A percentile compares a stretch with the other conserved stretches of the same genome.
These are phyloP conservation scores for Artemia sinica DNA, from an alignment of 2,888 invertebrate species.

Conservation along the genomic window DNA sequence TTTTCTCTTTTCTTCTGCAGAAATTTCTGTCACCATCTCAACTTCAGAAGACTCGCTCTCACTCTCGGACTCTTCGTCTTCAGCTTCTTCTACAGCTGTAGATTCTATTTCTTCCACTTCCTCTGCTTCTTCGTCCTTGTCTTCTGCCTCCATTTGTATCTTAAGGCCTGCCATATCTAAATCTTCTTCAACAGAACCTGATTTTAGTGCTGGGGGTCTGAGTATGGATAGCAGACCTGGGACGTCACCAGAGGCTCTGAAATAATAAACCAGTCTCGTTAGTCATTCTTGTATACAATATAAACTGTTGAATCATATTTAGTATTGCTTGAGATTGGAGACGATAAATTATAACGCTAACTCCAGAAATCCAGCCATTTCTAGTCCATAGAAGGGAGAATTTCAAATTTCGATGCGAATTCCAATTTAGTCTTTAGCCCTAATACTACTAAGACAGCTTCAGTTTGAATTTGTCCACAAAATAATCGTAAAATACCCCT, in stretches of 20 bases:
- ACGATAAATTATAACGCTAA: too few relatives aligned
- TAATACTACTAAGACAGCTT: too few relatives aligned
- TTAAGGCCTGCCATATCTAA: not conserved
- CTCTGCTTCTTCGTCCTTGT: not conserved
- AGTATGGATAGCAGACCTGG: constrained; percentile 8
- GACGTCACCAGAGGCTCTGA: constrained; percentile 4
- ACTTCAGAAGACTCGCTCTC: constrained; percentile 16
- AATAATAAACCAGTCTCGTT: not conserved
- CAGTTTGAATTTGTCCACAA: too few relatives aligned
- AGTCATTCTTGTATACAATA: too few relatives aligned
- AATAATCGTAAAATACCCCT: too few relatives aligned
- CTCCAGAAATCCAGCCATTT: too few relatives aligned
- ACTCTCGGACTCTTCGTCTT: constrained; percentile 4
- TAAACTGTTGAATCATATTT: too few relatives aligned
- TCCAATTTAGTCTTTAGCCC: too few relatives aligned
- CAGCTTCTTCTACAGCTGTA: not conserved
- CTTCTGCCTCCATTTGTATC: not conserved
- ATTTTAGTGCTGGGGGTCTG: not conserved
- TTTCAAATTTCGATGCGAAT: too few relatives aligned
- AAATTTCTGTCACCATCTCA: constrained; percentile 17
- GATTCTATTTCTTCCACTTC: not conserved
- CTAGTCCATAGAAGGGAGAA: too few relatives aligned
- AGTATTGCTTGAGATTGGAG: too few relatives aligned
- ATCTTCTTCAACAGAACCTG: not conserved
- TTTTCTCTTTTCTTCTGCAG: constrained; percentile 19